A percentile compares a stretch with the other conserved stretches of the same genome.
phyloP scores from a whole-genome alignment of 2,888 invertebrate species.

The Plagodis pulveraria region DNA sequence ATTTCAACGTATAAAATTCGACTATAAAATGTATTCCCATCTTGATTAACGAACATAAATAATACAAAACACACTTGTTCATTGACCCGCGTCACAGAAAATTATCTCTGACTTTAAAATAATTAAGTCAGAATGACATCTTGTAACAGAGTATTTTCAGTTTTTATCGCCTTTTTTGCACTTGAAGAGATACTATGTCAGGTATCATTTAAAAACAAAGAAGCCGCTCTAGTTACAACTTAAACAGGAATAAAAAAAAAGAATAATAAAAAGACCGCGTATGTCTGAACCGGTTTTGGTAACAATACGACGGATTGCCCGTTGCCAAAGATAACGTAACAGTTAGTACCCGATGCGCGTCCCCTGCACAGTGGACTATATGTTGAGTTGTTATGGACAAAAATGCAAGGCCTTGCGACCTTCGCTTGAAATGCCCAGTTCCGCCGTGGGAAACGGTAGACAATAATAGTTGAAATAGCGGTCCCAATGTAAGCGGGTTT shows the following conservation, averaged over 20 bases:
- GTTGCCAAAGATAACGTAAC: not conserved
- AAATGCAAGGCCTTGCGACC: conserved; percentile 37
- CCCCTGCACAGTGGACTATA: conserved; percentile 21
- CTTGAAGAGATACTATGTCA: conserved; percentile 19
- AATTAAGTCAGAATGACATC: conserved; percentile 16
- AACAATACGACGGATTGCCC: conserved; percentile 19
- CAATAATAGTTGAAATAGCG: conserved; percentile 26
- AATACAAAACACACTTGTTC: not conserved
- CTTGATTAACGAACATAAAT: conserved; percentile 9
- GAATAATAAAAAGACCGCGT: conserved; percentile 12
- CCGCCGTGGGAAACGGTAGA: conserved; percentile 35
- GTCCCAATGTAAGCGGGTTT: conserved; percentile 20
- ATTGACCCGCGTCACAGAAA: not conserved
- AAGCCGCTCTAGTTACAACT: conserved; percentile 31
- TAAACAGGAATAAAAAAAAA: conserved; percentile 11
- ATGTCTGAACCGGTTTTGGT: conserved; percentile 28
- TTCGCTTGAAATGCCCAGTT: conserved; percentile 22
- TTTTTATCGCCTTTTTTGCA: conserved; percentile 29
- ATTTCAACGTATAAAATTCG: too few relatives aligned
- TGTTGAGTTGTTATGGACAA: conserved; percentile 29
- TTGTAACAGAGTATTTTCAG: conserved; percentile 19
- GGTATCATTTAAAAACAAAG: conserved; percentile 29
- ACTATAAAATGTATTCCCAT: too few relatives aligned
- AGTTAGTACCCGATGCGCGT: conserved; percentile 6
- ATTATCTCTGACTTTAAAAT: not conserved